Evolutionary conservation across 2,888 invertebrate species (phyloP).

Genomic region (Nematopogon swammerdamellus): DNA sequence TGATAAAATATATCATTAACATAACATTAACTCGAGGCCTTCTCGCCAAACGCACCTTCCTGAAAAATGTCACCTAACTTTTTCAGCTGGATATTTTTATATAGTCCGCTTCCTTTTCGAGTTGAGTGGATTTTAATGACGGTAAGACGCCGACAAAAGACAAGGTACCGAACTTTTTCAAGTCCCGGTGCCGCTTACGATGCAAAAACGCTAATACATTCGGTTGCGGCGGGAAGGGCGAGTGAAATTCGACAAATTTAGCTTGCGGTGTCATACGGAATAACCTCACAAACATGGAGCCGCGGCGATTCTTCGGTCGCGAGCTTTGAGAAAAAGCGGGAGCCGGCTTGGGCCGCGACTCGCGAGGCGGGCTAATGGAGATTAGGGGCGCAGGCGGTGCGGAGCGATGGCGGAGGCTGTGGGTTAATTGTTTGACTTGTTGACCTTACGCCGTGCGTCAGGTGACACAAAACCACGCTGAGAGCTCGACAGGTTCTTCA

Average conservation of each 20-base stretch:
- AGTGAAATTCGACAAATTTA: neutral
- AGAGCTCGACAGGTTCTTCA: too few relatives aligned
- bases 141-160: neutral
- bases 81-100: neutral
- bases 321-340: too few relatives aligned
- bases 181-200: neutral
- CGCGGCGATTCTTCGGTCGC: too few relatives aligned
- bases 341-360: too few relatives aligned
- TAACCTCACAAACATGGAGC: neutral
- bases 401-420: too few relatives aligned
- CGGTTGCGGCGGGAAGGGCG: neutral
- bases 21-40: too few relatives aligned
- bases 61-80: too few relatives aligned
- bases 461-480: too few relatives aligned
- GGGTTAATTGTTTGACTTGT: slow-evolving; percentile 41
- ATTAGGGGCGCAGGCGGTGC: too few relatives aligned
- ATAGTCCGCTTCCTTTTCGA: neutral
- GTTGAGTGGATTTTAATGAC: neutral
- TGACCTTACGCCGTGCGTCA: slow-evolving; percentile 28
- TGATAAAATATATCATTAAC: too few relatives aligned
- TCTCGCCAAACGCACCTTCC: too few relatives aligned
- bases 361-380: too few relatives aligned
- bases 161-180: neutral
- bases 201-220: neutral
- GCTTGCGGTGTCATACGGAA: neutral